Base-by-base conservation (phyloP, 2,797 vertebrate species). In the Clarias fuscus region DNA sequence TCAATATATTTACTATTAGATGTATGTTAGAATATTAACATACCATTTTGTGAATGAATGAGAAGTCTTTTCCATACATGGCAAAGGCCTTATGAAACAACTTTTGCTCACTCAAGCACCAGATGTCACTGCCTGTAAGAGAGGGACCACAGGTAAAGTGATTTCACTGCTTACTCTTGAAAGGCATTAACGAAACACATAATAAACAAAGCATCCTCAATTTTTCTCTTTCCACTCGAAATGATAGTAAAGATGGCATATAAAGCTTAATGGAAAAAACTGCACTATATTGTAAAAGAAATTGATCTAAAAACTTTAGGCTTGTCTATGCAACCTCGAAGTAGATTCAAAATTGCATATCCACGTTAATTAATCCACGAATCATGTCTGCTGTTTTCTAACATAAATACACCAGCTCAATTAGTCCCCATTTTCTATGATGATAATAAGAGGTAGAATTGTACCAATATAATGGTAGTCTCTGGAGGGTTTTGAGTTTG, bases 391-490 rank as follows among this genome's bases (percentile, higher is more conserved):
- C 15, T 48, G 24, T 5, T 61, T 79, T 62, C 58, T 40, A 79
- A n/a, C 20, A 22, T 62, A 37, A 62, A 62, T 79, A 40, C 15
- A n/a, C 58, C 40, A 79, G 33, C 20, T 40, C 33, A 40, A 5
- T 67, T 68, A 2, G 22, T 22, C n/a, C 37, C 7, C 62, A 65
- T 27, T 48, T 81, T 65, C 22, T 84, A 6, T 62, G 30, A 61
- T 3, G 5, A 18, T 61, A 61, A 30, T 13, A 70, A 71, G 70
- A n/a, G 6, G 43, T 59, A 81, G 85, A 88, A 83, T 58, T 86
- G 92, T 94, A 96, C 96, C 96, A 72, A 94, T 91, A 91, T 96
- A 96, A 88, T 95, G 96, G 91, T 96, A 96, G 91, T 93, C 92
- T 86, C 92, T 93, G 83, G 92, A 84, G 11, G 93, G 92, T 62